A percentile compares a stretch with the other conserved stretches of the same genome.
Evolutionary conservation across 2,797 vertebrate species (phyloP).

Genomic region (Microctenopoma lineatum): DNA sequence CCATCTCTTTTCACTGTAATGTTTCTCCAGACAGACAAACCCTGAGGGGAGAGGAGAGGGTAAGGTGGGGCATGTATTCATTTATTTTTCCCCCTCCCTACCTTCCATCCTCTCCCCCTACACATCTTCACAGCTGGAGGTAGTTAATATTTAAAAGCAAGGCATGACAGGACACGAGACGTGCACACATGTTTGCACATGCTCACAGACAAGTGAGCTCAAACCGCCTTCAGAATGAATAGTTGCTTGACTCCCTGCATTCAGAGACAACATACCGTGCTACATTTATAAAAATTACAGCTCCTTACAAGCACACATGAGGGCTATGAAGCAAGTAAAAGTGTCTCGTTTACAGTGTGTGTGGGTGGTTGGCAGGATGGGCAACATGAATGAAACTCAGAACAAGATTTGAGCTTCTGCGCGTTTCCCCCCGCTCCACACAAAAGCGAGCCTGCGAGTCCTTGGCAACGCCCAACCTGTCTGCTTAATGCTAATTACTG

Average conservation of each 20-base stretch:
- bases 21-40: constrained; percentile 74
- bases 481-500: constrained; percentile 64
- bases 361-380: constrained; percentile 41
- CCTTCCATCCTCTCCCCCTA: constrained; percentile 67
- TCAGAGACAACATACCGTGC: constrained; percentile 25
- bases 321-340: constrained; percentile 28
- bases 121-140: constrained; percentile 85
- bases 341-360: constrained; percentile 18
- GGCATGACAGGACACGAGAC: constrained; percentile 77
- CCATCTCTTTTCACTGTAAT: constrained; percentile 42
- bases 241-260: constrained; percentile 32
- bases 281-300: constrained; percentile 13
- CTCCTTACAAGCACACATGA: constrained; percentile 9
- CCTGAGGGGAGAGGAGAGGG: constrained; percentile 65
- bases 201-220: constrained; percentile 18
- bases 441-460: constrained; percentile 41
- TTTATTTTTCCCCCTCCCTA: constrained; percentile 76
- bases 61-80: constrained; percentile 78
- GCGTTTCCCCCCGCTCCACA: constrained; percentile 20
- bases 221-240: constrained; percentile 22
- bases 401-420: constrained; percentile 46
- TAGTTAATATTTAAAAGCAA: constrained; percentile 86
- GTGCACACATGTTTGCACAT: constrained; percentile 63
- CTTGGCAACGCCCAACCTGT: constrained; percentile 54
- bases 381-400: constrained; percentile 37